phyloP scores from a whole-genome alignment of 1,140 invertebrate genomes.

The Drosophila equinoxialis region DNA sequence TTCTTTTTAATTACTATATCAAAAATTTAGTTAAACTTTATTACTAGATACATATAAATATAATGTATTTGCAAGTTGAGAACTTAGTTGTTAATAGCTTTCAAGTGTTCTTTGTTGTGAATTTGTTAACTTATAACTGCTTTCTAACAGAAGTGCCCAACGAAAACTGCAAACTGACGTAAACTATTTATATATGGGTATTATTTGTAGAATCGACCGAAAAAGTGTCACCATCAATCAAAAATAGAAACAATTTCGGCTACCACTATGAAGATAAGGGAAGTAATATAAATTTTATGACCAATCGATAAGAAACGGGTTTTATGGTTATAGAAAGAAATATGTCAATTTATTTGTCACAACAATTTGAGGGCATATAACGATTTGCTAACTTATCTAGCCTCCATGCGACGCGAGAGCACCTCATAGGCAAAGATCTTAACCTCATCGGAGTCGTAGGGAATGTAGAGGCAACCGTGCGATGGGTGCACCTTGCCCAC shows the following conservation, averaged over 20 bases:
- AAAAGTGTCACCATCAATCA: background rate
- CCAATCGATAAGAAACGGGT: background rate
- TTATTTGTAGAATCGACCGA: background rate
- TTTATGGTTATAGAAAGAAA: conserved; percentile 6
- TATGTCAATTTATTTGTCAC: conserved; percentile 4
- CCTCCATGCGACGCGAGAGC: conserved; percentile 50
- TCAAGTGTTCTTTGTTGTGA: conserved; percentile 24
- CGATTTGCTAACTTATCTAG: conserved; percentile 39
- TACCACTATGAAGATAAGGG: background rate
- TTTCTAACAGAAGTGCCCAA: conserved; percentile 51
- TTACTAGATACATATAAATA: conserved; percentile 50
- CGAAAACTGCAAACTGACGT: conserved; percentile 51
- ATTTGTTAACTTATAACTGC: conserved; percentile 74
- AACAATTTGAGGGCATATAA: background rate
- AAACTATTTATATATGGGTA: background rate
- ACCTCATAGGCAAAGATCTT: conserved; percentile 74
- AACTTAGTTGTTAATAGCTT: conserved; percentile 50
- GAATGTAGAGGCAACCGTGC: conserved; percentile 88
- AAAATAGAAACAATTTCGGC: background rate
- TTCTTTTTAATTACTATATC: conserved; percentile 24
- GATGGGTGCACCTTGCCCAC: conserved; percentile 90
- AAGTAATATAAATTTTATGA: background rate
- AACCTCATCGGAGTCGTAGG: conserved; percentile 87
- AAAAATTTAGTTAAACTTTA: conserved; percentile 66
- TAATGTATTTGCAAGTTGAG: conserved; percentile 38